A percentile compares a stretch with the other conserved stretches of the same genome.
Conservation (phyloP, 2,888 invertebrate species). For the Adineta ricciae region DNA sequence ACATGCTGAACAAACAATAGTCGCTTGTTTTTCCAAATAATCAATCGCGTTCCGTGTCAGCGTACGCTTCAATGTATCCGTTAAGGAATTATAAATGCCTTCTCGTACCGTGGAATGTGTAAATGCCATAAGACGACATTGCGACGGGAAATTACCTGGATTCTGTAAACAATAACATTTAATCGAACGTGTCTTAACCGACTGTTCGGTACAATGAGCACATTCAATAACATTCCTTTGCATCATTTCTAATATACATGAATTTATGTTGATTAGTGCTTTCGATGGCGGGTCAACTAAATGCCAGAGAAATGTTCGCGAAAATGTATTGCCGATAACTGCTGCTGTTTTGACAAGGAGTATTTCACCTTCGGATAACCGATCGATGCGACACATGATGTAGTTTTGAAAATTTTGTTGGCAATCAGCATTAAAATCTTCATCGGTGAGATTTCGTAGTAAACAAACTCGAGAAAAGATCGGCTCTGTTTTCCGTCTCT, state of each 20-base stretch:
- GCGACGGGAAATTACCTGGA: neutral
- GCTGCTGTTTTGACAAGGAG: neutral
- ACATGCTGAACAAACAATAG: neutral
- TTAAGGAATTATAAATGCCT: neutral
- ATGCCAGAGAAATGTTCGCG: neutral
- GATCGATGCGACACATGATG: slow-evolving; percentile 17
- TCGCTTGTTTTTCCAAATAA: neutral
- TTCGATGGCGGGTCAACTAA: neutral
- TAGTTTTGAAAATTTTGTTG: slow-evolving; percentile 21
- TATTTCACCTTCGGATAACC: slow-evolving; percentile 3
- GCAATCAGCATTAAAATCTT: neutral
- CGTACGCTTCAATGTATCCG: neutral
- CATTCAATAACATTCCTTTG: slow-evolving; percentile 8
- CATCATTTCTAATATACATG: slow-evolving; percentile 17
- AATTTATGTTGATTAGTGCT: neutral
- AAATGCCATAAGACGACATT: neutral
- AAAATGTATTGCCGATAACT: slow-evolving; percentile 13
- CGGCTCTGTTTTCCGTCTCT: neutral
- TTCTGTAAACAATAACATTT: slow-evolving; percentile 13
- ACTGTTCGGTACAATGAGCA: neutral
- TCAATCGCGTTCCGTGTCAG: neutral
- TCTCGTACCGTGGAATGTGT: slow-evolving; percentile 4
- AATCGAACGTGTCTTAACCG: neutral
- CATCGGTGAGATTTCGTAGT: neutral
- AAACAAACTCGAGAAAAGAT: neutral